Evolutionary conservation across 2,888 invertebrate genomes (phyloP).

Genomic region (Flabesymbios commensalis): DNA sequence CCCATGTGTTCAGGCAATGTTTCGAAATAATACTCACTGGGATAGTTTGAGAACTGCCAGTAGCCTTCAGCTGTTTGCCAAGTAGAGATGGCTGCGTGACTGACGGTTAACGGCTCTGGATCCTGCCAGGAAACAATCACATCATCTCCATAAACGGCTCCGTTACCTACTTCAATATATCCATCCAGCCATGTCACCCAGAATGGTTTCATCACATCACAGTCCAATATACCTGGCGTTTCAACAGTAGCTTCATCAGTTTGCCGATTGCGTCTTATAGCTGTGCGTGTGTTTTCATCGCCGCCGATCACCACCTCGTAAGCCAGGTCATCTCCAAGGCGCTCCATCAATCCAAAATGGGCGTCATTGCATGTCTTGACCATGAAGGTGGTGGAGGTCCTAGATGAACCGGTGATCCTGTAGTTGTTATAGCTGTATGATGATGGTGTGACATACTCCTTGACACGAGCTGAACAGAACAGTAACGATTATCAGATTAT

Average conservation of each 20-base stretch:
- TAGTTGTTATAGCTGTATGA: constrained; percentile 1
- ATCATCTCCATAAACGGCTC: neutral
- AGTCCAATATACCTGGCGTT: neutral
- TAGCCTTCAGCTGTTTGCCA: neutral
- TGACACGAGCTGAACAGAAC: neutral
- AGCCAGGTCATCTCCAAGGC: neutral
- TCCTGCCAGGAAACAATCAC: neutral
- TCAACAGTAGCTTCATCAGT: no score
- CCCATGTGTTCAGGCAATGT: no score
- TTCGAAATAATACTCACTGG: no score
- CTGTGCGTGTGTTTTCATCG: no score
- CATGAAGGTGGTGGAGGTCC: neutral
- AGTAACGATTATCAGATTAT: neutral
- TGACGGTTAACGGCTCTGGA: neutral
- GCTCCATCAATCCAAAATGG: neutral
- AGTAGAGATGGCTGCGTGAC: neutral
- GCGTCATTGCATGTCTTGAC: constrained; percentile 1
- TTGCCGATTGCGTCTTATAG: no score
- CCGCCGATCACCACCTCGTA: constrained; percentile 9
- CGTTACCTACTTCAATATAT: neutral
- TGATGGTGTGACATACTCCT: constrained; percentile 1
- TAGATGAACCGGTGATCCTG: neutral
- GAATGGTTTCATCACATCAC: no score
- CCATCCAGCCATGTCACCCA: constrained; percentile 1
- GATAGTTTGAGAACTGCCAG: neutral